Evolutionary conservation across 2,797 vertebrate species (phyloP).

Genomic region (Setipinna tenuifilis): DNA sequence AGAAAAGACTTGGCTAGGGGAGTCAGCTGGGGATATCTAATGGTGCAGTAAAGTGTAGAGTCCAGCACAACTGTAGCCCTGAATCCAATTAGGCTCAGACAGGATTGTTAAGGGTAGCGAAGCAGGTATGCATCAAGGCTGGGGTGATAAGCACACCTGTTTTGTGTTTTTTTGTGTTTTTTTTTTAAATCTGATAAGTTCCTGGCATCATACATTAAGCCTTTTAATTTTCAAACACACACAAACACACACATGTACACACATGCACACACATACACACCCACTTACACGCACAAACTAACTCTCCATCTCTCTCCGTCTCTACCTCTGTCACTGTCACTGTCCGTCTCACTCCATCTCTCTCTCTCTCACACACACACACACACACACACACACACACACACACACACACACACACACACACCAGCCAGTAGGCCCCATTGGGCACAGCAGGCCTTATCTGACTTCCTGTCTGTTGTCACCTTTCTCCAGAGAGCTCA

Average conservation of each 20-base stretch:
- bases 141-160: conserved; percentile 49
- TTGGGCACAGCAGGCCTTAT: not conserved
- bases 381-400: not conserved
- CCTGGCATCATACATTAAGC: conserved; percentile 49
- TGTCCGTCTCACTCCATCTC: conserved; percentile 13
- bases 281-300: not conserved
- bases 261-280: not conserved
- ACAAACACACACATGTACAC: not conserved
- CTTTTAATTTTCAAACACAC: conserved; percentile 51
- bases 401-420: not conserved
- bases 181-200: conserved; percentile 58
- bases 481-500: not conserved
- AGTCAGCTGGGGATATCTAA: not conserved
- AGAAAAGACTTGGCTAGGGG: not conserved
- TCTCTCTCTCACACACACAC: not conserved
- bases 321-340: not conserved
- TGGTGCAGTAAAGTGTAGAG: not conserved
- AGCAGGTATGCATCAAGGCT: not conserved
- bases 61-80: not conserved
- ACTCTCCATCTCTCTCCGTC: too few relatives aligned
- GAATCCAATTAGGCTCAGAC: not conserved
- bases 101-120: not conserved
- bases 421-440: not conserved
- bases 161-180: too few relatives aligned
- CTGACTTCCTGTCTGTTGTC: not conserved